phyloP scores from a whole-genome alignment of 2,797 vertebrate genomes.

The Enteromius mattozi region DNA sequence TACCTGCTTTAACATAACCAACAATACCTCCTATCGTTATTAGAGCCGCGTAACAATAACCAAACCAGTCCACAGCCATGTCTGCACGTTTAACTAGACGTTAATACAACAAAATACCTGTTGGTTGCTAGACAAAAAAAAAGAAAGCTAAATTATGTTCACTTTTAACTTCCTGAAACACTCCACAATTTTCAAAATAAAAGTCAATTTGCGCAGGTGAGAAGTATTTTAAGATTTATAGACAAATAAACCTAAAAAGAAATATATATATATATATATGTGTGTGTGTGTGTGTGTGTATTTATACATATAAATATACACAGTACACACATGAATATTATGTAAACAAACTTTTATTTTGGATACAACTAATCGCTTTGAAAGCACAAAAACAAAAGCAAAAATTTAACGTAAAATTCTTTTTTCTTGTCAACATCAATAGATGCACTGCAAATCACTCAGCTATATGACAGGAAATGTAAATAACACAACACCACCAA shows the following conservation, averaged over 20 bases:
- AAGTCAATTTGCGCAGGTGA: not conserved
- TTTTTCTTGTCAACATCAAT: not conserved
- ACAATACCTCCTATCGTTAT: slow-evolving; percentile 84
- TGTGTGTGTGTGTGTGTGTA: not conserved
- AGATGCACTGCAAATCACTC: not conserved
- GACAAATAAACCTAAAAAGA: not conserved
- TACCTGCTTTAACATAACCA: slow-evolving; percentile 89
- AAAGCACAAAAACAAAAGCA: not conserved
- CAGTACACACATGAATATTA: not conserved
- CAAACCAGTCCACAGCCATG: slow-evolving; percentile 86
- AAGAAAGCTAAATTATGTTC: not conserved
- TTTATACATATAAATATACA: not conserved
- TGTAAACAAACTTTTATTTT: not conserved
- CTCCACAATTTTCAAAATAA: slow-evolving; percentile 6
- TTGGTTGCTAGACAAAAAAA: too few species aligned
- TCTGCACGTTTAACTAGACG: slow-evolving; percentile 39
- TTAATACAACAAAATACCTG: not conserved
- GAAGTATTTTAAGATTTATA: not conserved
- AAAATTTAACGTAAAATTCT: not conserved
- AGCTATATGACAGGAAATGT: too few species aligned
- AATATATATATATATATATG: too few species aligned
- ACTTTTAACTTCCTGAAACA: slow-evolving; percentile 32
- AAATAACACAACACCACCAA: not conserved
- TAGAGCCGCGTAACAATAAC: slow-evolving; percentile 84
- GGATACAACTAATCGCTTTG: not conserved